These are phyloP conservation scores for Aphaenogaster rudis DNA, from an alignment of 1,140 invertebrate species.

Conservation along the genomic window DNA sequence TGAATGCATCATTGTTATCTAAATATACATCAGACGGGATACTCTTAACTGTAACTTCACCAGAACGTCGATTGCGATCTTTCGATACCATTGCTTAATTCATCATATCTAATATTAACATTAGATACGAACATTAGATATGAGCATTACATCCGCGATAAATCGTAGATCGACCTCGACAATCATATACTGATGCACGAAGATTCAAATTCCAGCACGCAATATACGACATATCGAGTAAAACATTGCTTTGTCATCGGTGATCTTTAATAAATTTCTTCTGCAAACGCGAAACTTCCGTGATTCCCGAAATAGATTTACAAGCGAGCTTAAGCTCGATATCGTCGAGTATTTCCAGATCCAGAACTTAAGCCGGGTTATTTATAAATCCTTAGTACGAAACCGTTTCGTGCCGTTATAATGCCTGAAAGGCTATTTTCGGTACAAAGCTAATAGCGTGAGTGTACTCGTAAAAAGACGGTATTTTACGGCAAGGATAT, in stretches of 20 bases:
- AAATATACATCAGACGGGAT: neutral
- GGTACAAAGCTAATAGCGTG: slow-evolving; percentile 39
- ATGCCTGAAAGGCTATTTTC: slow-evolving; percentile 48
- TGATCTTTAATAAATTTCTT: slow-evolving; percentile 20
- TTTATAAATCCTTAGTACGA: slow-evolving; percentile 52
- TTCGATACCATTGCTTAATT: neutral
- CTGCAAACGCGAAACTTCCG: slow-evolving; percentile 25
- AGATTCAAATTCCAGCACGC: neutral
- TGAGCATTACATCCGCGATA: neutral
- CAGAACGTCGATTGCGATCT: neutral
- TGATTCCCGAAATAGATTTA: slow-evolving; percentile 54
- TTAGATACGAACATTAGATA: neutral
- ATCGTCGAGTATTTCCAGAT: slow-evolving; percentile 54
- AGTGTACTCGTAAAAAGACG: slow-evolving; percentile 32
- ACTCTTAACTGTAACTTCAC: neutral
- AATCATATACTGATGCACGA: neutral
- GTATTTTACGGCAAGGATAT: slow-evolving; percentile 51
- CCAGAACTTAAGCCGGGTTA: slow-evolving; percentile 39
- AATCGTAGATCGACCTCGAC: neutral
- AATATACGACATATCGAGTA: neutral
- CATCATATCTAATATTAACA: slow-evolving; percentile 6
- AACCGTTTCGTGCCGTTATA: slow-evolving; percentile 32
- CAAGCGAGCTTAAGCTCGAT: slow-evolving; percentile 5
- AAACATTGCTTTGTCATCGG: slow-evolving; percentile 2
- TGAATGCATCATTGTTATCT: slow-evolving; percentile 37